These are phyloP conservation scores for Euzophera pinguis DNA, from an alignment of 2,888 invertebrate genomes.

Conservation along the genomic window DNA sequence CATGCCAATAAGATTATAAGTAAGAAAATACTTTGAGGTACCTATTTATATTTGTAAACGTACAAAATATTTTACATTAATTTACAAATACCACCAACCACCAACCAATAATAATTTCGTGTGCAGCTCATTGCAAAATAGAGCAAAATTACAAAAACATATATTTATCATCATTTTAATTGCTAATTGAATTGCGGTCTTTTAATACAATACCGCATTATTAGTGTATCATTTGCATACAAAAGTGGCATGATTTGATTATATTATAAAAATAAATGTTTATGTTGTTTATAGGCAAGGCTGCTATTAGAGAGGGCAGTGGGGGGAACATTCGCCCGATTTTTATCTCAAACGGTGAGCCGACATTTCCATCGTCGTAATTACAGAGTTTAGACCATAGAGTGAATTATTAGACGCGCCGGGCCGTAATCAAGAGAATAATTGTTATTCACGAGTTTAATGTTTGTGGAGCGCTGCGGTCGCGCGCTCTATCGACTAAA, in stretches of 20 bases:
- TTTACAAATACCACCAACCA: too few relatives aligned
- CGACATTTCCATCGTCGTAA: slow-evolving; percentile 72
- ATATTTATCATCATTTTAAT: not conserved
- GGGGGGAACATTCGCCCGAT: slow-evolving; percentile 50
- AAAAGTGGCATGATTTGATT: slow-evolving; percentile 25
- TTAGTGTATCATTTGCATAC: not conserved
- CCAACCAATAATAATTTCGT: too few relatives aligned
- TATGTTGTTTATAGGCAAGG: slow-evolving; percentile 57
- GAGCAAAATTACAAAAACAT: not conserved
- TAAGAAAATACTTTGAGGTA: too few relatives aligned
- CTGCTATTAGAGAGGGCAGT: slow-evolving; percentile 50
- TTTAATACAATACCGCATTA: not conserved
- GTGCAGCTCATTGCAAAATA: not conserved
- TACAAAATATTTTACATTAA: too few relatives aligned
- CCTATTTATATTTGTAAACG: too few relatives aligned
- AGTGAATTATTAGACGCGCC: slow-evolving; percentile 76
- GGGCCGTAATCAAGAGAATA: slow-evolving; percentile 70
- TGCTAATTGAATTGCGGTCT: not conserved
- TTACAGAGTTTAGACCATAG: slow-evolving; percentile 73
- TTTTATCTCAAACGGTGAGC: slow-evolving; percentile 76
- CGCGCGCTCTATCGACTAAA: slow-evolving; percentile 38
- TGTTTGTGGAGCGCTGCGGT: slow-evolving; percentile 57
- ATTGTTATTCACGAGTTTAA: slow-evolving; percentile 64
- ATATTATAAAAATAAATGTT: slow-evolving; percentile 64
- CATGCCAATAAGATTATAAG: too few relatives aligned